Evolutionary conservation across 2,888 invertebrate genomes (phyloP).

Genomic region (Leucophenga montana): DNA sequence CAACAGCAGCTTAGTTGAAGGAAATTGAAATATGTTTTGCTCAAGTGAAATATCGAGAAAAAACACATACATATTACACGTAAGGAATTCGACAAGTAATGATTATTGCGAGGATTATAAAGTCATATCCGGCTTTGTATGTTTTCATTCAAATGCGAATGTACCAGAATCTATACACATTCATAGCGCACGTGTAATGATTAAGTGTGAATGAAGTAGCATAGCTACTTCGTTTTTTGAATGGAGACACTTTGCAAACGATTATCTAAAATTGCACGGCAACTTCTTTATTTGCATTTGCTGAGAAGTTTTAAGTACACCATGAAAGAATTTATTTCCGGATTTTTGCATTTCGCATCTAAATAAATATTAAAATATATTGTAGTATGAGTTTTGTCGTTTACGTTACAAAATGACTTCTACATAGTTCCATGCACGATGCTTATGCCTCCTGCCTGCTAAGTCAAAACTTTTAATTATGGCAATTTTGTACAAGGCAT

Average conservation of each 20-base stretch:
- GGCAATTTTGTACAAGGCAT: neutral
- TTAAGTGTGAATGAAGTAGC: too few species aligned
- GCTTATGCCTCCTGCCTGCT: too few species aligned
- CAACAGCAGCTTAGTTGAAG: neutral
- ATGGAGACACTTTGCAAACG: neutral
- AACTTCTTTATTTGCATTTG: neutral
- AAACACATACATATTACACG: neutral
- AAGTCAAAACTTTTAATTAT: slow-evolving; percentile 16
- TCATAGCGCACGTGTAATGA: neutral
- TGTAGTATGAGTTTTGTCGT: too few species aligned
- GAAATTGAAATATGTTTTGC: slow-evolving; percentile 21
- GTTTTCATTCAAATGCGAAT: neutral
- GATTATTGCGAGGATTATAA: slow-evolving; percentile 4
- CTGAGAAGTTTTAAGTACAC: too few species aligned
- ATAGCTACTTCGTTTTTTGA: neutral
- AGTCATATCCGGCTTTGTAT: slow-evolving; percentile 10
- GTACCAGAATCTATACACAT: too few species aligned
- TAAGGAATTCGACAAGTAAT: too few species aligned
- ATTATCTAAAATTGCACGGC: too few species aligned
- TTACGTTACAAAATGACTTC: too few species aligned
- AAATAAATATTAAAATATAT: neutral
- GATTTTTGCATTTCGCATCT: slow-evolving; percentile 47
- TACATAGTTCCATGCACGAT: too few species aligned
- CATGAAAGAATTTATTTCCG: slow-evolving; percentile 54
- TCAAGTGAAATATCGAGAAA: slow-evolving; percentile 1